phyloP scores from a whole-genome alignment of 2,113 vertebrate genomes.

The Kobus ellipsiprymnus region DNA sequence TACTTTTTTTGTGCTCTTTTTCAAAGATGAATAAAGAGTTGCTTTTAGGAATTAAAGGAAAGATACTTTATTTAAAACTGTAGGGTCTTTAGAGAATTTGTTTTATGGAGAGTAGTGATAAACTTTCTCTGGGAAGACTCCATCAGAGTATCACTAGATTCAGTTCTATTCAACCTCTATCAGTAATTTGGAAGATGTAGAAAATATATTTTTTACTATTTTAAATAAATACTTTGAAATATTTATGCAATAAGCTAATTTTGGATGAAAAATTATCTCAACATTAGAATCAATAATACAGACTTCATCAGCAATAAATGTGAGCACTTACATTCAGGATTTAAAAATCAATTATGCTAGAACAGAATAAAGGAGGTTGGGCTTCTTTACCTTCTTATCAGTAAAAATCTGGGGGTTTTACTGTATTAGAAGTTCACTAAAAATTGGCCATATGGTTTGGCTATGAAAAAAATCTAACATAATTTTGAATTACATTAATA shows the following conservation, averaged over 20 bases:
- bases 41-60: background rate
- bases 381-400: background rate
- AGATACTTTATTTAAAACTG: background rate
- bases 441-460: background rate
- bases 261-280: background rate
- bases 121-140: background rate
- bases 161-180: background rate
- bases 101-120: background rate
- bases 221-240: background rate
- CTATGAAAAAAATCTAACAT: background rate
- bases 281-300: background rate
- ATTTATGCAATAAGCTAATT: background rate
- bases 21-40: background rate
- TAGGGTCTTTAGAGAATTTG: background rate
- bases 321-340: background rate
- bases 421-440: background rate
- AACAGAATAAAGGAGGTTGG: background rate
- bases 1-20: background rate
- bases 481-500: background rate
- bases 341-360: background rate
- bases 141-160: background rate
- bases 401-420: background rate
- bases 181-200: background rate
- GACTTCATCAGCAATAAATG: background rate
- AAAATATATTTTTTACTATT: background rate